Conservation (phyloP, 2,888 invertebrate species). For the Invenusta paracnida region DNA sequence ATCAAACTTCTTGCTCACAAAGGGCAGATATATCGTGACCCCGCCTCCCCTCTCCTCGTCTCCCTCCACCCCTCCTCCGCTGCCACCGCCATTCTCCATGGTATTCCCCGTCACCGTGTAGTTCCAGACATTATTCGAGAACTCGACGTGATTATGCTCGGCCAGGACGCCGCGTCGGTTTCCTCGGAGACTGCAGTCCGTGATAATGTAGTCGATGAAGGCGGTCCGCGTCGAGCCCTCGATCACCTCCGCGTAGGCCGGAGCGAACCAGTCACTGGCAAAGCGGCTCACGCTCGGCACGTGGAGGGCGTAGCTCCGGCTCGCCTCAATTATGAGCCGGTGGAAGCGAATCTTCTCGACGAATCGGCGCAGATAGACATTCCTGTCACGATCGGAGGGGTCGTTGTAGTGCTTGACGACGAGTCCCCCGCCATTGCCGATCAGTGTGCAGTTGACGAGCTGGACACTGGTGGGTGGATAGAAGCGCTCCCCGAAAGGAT, state of each 20-base stretch:
- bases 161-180: conserved; percentile 77
- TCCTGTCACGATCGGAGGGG: conserved; percentile 56
- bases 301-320: conserved; percentile 51
- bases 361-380: conserved; percentile 54
- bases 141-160: conserved; percentile 82
- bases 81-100: conserved; percentile 76
- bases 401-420: conserved; percentile 59
- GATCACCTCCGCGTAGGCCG: conserved; percentile 55
- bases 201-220: conserved; percentile 82
- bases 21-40: conserved; percentile 80
- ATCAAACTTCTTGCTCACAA: conserved; percentile 64
- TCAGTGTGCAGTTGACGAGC: conserved; percentile 19
- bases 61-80: no score
- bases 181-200: conserved; percentile 75
- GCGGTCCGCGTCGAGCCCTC: conserved; percentile 73
- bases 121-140: conserved; percentile 93
- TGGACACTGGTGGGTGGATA: conserved; percentile 34
- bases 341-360: not conserved
- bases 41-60: conserved; percentile 66
- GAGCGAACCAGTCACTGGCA: conserved; percentile 54
- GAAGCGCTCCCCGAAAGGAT: conserved; percentile 3
- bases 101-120: conserved; percentile 81
- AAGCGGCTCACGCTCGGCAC: conserved; percentile 58
- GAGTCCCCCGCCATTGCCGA: conserved; percentile 50
- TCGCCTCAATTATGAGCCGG: not conserved